Percentiles rank a stretch among this genome's conserved stretches.
phyloP scores from a whole-genome alignment of 1,140 invertebrate species.

The Macrobrachium nipponense region DNA sequence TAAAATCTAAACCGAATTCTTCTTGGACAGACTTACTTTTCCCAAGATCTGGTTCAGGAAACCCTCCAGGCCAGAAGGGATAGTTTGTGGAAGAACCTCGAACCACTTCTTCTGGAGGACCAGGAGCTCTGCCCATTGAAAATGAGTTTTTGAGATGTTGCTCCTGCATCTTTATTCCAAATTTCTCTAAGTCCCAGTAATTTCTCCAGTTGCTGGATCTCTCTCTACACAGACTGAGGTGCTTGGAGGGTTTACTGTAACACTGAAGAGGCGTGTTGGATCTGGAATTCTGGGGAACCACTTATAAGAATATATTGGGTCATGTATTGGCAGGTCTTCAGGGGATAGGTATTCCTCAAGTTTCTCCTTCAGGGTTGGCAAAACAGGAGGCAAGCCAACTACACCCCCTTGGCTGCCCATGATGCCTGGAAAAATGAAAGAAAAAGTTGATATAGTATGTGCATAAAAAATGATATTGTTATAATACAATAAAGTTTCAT shows the following conservation, averaged over 20 bases:
- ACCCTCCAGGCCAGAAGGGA: conserved; percentile 85
- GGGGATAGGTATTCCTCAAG: conserved; percentile 49
- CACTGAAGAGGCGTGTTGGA: conserved; percentile 71
- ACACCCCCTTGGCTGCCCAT: conserved; percentile 29
- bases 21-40: conserved; percentile 49
- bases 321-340: conserved; percentile 47
- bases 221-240: conserved; percentile 74
- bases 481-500: no score
- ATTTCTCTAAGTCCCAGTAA: conserved; percentile 80
- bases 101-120: conserved; percentile 73
- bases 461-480: no score
- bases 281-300: conserved; percentile 66
- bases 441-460: conserved; percentile 20
- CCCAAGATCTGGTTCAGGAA: conserved; percentile 73
- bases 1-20: conserved; percentile 53
- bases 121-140: conserved; percentile 74
- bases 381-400: conserved; percentile 33
- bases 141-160: conserved; percentile 81
- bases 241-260: conserved; percentile 70
- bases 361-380: conserved; percentile 40
- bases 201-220: conserved; percentile 78
- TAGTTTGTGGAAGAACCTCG: conserved; percentile 79
- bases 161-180: conserved; percentile 73
- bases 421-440: neutral
- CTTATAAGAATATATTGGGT: conserved; percentile 24